Evolutionary conservation across 2,888 invertebrate genomes (phyloP).

Genomic region (Drosophila yooni): DNA sequence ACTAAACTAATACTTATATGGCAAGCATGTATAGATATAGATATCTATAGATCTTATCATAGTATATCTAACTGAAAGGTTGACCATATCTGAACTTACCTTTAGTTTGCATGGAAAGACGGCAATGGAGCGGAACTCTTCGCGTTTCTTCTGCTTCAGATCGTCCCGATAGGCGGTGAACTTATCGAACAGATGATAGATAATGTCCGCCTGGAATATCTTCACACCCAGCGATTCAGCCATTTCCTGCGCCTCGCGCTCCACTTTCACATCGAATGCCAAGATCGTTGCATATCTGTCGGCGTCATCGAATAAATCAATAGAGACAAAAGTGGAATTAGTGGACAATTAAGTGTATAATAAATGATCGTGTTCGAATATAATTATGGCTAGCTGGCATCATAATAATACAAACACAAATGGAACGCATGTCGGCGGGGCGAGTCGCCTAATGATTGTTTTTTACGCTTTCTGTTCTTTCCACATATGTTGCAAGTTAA

Average conservation of each 20-base stretch:
- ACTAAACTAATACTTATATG: neutral
- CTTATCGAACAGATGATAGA: constrained; percentile 99
- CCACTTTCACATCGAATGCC: constrained; percentile 99
- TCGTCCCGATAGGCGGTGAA: constrained; percentile 97
- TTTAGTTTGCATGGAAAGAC: constrained; percentile 99
- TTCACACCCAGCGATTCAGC: constrained; percentile 97
- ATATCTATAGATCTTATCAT: neutral
- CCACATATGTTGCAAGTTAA: constrained; percentile 37
- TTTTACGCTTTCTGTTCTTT: neutral
- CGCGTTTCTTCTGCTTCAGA: constrained; percentile 94
- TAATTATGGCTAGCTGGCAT: constrained; percentile 26
- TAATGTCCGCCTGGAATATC: constrained; percentile 99
- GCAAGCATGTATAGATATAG: neutral
- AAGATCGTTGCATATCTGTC: constrained; percentile 96
- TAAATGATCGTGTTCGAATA: constrained; percentile 38
- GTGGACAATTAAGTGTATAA: constrained; percentile 66
- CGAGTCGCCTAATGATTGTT: constrained; percentile 56
- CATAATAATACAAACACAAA: constrained; percentile 17
- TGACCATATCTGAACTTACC: constrained; percentile 85
- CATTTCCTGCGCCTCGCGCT: constrained; percentile 98
- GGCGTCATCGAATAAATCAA: constrained; percentile 40
- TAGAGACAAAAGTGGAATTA: constrained; percentile 17
- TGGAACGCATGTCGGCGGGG: constrained; percentile 4
- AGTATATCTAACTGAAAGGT: neutral
- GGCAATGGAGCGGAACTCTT: constrained; percentile 98